phyloP scores from a whole-genome alignment of 2,888 invertebrate species.

The Galerucella pusilla region DNA sequence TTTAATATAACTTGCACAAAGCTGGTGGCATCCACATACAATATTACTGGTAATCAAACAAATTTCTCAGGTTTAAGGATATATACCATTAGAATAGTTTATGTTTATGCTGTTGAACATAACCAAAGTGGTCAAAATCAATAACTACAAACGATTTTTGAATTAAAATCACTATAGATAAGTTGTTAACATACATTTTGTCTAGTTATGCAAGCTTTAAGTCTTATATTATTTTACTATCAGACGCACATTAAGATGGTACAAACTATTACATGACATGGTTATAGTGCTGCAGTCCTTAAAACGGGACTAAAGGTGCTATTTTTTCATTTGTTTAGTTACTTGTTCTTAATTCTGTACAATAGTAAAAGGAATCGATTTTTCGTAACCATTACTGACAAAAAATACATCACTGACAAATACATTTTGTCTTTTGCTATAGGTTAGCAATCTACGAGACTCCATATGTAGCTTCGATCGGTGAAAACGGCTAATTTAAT shows the following conservation, averaged over 20 bases:
- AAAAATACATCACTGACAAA: constrained; percentile 4
- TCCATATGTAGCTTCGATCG: constrained; percentile 1
- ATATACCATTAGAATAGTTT: background rate
- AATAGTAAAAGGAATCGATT: constrained; percentile 7
- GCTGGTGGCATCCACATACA: no score
- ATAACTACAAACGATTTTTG: no score
- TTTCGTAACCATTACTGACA: background rate
- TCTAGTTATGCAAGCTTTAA: no score
- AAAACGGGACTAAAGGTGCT: background rate
- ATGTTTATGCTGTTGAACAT: background rate
- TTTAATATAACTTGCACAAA: background rate
- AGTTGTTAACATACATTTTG: no score
- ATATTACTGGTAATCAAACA: background rate
- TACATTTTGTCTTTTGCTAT: constrained; percentile 1
- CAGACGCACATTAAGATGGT: no score
- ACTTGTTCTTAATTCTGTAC: background rate
- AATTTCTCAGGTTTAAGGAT: background rate
- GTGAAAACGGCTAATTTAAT: background rate
- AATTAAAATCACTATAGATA: no score
- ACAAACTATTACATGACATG: background rate
- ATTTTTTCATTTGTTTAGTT: background rate
- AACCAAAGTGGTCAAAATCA: no score
- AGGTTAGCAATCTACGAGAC: background rate
- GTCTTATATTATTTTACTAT: no score
- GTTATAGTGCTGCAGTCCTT: background rate